Base-by-base conservation (phyloP, 2,888 invertebrate species). In the Tetanocera ferruginea region DNA sequence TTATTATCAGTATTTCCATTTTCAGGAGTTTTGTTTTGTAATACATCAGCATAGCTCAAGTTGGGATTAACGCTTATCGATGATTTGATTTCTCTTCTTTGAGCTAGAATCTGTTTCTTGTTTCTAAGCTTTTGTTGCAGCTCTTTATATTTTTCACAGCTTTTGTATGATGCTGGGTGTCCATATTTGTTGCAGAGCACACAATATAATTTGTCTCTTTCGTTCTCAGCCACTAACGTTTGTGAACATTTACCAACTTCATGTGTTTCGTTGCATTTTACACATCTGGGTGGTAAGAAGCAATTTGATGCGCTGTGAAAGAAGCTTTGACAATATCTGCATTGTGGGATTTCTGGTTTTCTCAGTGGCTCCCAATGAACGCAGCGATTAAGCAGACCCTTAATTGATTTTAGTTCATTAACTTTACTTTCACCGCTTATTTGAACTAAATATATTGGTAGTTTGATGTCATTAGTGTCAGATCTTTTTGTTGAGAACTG, bases 361-460 rank as follows among this genome's bases (percentile, higher is more conserved):
- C 55, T 70, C 14, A 79, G 34, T 3, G 43, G 5, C 55, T 80
- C 74, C 79, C 79, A 80, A 5, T 43, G 28, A 9, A 79, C 52
- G 4, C 73, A 76, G 8, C 75, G 60, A 11, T 76, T 37, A 1
- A 79, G 28, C 9, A 79, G 62, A 5, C 57, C 49, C 5, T 57
- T 79, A 14, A 79, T 77, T 43, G 57, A n/a, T 71, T 79, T 80
- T 17, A 79, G 71, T 6, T 73, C 71, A 55, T 74, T 78, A 9
- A 78, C 34, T 19, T 66, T 76, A 23, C 79, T 77, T 19, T 80
- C 77, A 11, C 52, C 49, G 17, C 34, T 78, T 43, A 80, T 74
- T 74, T 80, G 71, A 9, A 80, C 72, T 19, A 80, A 51, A 51
- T 72, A 80, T 0, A 76, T 72, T 62, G 73, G 67, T 0, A 80